phyloP scores from a whole-genome alignment of 2,113 vertebrate genomes.

The Phoxinus phoxinus region DNA sequence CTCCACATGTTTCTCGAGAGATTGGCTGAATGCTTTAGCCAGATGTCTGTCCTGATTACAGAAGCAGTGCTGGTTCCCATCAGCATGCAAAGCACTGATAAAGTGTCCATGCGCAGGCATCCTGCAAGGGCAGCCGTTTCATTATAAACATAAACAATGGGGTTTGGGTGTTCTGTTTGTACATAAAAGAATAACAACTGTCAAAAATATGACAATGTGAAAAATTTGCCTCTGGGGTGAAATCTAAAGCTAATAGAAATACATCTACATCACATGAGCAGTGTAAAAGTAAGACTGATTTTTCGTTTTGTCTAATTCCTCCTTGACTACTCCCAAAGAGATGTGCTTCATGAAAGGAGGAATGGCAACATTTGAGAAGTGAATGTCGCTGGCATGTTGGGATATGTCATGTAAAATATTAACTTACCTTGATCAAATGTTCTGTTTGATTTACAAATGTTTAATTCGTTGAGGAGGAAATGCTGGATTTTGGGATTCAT shows the following conservation, averaged over 20 bases:
- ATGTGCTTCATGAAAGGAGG: not conserved
- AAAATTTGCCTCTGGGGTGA: not conserved
- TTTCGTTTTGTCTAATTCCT: conserved; percentile 3
- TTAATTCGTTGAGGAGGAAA: not conserved
- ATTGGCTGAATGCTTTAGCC: conserved; percentile 35
- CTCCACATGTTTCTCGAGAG: conserved; percentile 43
- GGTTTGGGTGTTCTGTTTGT: not conserved
- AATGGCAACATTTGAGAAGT: not conserved
- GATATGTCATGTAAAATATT: not conserved
- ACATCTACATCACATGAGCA: not conserved
- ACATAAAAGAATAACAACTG: not conserved
- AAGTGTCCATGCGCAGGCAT: not conserved
- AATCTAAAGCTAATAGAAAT: not conserved
- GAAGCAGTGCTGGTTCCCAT: not conserved
- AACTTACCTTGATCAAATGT: not conserved
- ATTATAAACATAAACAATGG: conserved; percentile 17
- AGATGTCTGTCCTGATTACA: conserved; percentile 49
- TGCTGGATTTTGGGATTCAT: not conserved
- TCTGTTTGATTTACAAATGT: not conserved
- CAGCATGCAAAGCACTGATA: conserved; percentile 31
- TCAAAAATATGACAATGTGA: not conserved
- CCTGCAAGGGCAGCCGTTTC: not conserved
- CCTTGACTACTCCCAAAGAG: not conserved
- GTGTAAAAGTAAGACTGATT: conserved; percentile 7
- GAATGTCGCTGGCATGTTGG: not conserved